phyloP scores from a whole-genome alignment of 2,888 invertebrate genomes.

The Tetanocera ferruginea region DNA sequence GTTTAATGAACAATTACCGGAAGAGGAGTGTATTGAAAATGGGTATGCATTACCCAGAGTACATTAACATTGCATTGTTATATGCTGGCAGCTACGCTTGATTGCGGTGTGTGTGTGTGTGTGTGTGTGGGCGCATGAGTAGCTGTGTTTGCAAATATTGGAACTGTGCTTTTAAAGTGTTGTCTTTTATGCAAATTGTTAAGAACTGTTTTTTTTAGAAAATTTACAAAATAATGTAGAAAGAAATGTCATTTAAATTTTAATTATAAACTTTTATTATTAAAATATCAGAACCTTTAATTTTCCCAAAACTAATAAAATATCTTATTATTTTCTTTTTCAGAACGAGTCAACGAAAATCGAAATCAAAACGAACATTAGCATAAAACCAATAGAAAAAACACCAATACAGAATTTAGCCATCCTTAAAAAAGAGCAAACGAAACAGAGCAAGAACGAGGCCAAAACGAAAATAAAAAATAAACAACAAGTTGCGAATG shows the following conservation, averaged over 20 bases:
- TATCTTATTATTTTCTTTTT: conserved; percentile 43
- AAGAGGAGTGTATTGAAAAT: neutral
- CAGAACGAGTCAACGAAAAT: conserved; percentile 64
- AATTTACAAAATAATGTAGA: too few species aligned
- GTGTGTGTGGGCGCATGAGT: neutral
- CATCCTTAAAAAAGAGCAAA: neutral
- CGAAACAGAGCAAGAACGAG: neutral
- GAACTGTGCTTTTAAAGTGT: too few species aligned
- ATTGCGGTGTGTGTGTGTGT: too few species aligned
- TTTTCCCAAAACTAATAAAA: neutral
- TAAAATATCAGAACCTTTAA: too few species aligned
- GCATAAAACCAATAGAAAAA: neutral
- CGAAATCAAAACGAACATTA: conserved; percentile 50
- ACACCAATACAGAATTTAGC: neutral
- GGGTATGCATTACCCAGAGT: neutral
- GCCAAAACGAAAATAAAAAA: neutral
- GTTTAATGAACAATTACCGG: conserved; percentile 25
- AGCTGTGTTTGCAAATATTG: too few species aligned
- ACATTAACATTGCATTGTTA: neutral
- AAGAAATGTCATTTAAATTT: too few species aligned
- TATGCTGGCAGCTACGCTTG: too few species aligned
- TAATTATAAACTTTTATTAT: too few species aligned
- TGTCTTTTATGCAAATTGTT: too few species aligned
- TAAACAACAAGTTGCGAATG: neutral
- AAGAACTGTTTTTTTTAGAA: too few species aligned